Conservation (phyloP, 2,113 vertebrate genomes). For the Ptychochromis oligacanthus region DNA sequence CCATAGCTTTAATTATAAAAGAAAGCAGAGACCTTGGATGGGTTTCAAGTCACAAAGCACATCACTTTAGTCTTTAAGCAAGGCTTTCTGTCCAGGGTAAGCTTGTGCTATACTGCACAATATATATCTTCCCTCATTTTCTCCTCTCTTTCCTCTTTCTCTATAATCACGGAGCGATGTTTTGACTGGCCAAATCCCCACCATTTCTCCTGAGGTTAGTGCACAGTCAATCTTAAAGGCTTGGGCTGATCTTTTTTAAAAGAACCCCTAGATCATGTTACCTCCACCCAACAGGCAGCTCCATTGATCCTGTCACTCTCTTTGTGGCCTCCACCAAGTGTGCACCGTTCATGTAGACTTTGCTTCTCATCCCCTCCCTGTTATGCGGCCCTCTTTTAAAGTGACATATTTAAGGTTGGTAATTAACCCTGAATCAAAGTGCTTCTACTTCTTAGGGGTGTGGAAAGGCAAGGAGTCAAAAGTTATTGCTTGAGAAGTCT, state of each 20-base stretch:
- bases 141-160: constrained; percentile 49
- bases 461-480: constrained; percentile 37
- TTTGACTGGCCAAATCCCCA: constrained; percentile 69
- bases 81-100: constrained; percentile 29
- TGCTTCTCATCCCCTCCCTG: constrained; percentile 29
- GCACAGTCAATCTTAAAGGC: constrained; percentile 62
- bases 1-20: constrained; percentile 14
- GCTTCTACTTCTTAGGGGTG: constrained; percentile 21
- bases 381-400: constrained; percentile 52
- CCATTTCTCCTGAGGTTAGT: constrained; percentile 63
- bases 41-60: constrained; percentile 51
- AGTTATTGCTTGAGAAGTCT: constrained; percentile 39
- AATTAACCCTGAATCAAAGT: constrained; percentile 71
- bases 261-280: constrained; percentile 65
- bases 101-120: constrained; percentile 50
- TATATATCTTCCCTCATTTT: constrained; percentile 59
- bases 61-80: constrained; percentile 53
- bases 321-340: constrained; percentile 47
- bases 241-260: constrained; percentile 57
- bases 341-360: constrained; percentile 15
- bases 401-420: constrained; percentile 69
- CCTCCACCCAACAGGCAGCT: constrained; percentile 66
- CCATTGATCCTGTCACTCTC: constrained; percentile 55
- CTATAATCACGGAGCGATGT: constrained; percentile 62
- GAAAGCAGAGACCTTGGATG: constrained; percentile 31